phyloP scores from a whole-genome alignment of 2,113 vertebrate species.

The Penelope pileata region DNA sequence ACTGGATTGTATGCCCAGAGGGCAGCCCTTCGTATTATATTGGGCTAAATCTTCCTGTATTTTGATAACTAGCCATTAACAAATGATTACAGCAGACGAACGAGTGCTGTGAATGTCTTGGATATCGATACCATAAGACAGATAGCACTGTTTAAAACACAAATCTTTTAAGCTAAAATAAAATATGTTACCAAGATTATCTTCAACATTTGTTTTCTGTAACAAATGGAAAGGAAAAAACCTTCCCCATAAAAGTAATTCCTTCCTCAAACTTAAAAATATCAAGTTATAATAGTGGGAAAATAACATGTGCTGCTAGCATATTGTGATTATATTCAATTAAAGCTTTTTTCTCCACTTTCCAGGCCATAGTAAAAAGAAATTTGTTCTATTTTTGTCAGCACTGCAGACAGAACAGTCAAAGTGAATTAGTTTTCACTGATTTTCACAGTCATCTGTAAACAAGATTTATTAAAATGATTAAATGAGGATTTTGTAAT shows the following conservation, averaged over 20 bases:
- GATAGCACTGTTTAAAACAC: background rate
- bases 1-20: background rate
- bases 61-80: background rate
- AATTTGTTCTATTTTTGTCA: conserved; percentile 70
- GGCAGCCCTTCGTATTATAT: background rate
- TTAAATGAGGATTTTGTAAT: conserved; percentile 77
- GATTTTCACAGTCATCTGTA: conserved; percentile 76
- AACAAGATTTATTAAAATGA: conserved; percentile 81
- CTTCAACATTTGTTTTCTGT: background rate
- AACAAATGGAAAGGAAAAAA: background rate
- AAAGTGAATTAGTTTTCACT: conserved; percentile 72
- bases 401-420: conserved; percentile 60
- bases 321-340: conserved; percentile 63
- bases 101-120: background rate
- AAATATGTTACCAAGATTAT: background rate
- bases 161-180: background rate
- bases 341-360: conserved; percentile 47
- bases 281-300: conserved; percentile 24
- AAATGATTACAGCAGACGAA: background rate
- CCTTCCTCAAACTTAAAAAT: conserved; percentile 49
- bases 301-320: conserved; percentile 43
- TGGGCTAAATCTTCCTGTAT: background rate
- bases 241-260: background rate
- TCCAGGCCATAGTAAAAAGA: conserved; percentile 55
- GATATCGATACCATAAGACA: background rate